Evolutionary conservation across 2,797 vertebrate genomes (phyloP).

Genomic region (Melanotaenia boesemani): DNA sequence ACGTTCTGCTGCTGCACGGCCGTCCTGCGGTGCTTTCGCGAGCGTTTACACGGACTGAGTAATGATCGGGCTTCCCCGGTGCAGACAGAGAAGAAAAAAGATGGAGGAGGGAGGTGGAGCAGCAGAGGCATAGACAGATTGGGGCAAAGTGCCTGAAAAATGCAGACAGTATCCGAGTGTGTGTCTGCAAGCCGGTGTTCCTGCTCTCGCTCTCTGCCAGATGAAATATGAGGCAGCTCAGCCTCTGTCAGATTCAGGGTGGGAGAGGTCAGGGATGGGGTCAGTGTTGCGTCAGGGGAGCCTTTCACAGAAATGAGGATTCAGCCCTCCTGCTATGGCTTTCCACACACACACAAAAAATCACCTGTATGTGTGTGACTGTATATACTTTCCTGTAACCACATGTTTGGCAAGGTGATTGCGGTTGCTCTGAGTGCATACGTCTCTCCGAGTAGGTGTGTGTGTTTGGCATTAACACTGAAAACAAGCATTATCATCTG

Average conservation of each 20-base stretch:
- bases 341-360: conserved; percentile 24
- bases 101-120: conserved; percentile 27
- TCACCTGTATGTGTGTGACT: conserved; percentile 38
- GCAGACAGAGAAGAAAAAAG: conserved; percentile 31
- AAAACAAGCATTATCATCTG: conserved; percentile 84
- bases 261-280: conserved; percentile 73
- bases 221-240: conserved; percentile 82
- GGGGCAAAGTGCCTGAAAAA: conserved; percentile 37
- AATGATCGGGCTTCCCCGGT: conserved; percentile 64
- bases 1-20: conserved; percentile 54
- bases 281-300: conserved; percentile 65
- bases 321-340: conserved; percentile 62
- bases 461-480: conserved; percentile 75
- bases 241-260: conserved; percentile 71
- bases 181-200: conserved; percentile 17
- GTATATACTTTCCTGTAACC: conserved; percentile 53
- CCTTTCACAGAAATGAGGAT: conserved; percentile 73
- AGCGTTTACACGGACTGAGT: conserved; percentile 58
- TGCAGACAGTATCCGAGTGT: conserved; percentile 32
- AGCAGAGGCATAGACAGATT: conserved; percentile 41
- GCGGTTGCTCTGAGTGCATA: conserved; percentile 45
- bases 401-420: conserved; percentile 65
- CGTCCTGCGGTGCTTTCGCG: conserved; percentile 33
- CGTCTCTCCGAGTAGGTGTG: conserved; percentile 25
- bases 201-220: conserved; percentile 28